phyloP scores from a whole-genome alignment of 2,797 vertebrate genomes.

The Lutjanus campechanus region DNA sequence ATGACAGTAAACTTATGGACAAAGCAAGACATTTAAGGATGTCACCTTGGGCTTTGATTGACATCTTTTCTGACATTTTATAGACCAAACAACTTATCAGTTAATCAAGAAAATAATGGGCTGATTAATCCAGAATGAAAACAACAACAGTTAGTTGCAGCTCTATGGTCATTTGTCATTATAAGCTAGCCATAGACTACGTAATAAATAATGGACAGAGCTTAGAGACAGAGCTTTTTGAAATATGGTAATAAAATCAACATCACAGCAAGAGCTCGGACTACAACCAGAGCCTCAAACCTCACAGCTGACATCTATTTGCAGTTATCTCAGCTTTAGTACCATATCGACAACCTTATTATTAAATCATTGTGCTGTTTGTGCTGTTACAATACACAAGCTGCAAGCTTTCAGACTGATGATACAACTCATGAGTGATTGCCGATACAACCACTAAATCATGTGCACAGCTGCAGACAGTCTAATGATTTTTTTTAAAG shows the following conservation, averaged over 20 bases:
- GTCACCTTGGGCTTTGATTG: no score
- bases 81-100: background rate
- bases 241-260: background rate
- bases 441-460: background rate
- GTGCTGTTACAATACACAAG: background rate
- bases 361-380: slow-evolving; percentile 3
- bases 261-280: background rate
- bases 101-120: no score
- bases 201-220: no score
- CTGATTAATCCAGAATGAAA: no score
- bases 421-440: background rate
- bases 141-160: no score
- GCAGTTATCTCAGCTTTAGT: background rate
- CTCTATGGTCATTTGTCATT: background rate
- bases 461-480: background rate
- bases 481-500: background rate
- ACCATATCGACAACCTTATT: slow-evolving; percentile 1
- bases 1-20: no score
- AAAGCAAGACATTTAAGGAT: no score
- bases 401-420: background rate
- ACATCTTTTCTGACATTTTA: no score
- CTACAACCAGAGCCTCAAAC: background rate
- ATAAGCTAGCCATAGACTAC: no score
- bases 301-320: slow-evolving; percentile 11
- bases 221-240: background rate